Base-by-base conservation (phyloP, 2,113 vertebrate species). In the Epinephelus moara region DNA sequence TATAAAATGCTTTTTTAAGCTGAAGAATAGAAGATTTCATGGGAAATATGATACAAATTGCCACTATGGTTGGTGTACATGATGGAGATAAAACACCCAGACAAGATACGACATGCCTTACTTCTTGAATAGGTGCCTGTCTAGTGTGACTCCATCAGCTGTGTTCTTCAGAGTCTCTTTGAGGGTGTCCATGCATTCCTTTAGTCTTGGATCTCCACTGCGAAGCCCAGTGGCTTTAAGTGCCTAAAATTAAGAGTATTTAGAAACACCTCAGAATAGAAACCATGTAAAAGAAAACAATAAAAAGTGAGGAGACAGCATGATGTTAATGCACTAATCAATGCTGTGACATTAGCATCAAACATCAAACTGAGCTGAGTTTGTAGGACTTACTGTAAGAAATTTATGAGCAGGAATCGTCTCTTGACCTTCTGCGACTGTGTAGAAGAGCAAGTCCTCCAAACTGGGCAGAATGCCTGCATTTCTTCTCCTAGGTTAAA, bases 151-250 rank as follows among this genome's bases (percentile, higher is more conserved):
- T 45, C 98, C 98, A 90, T 99, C 98, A 70, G 97, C 91, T 21
- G 96, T 97, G 84, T 96, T 97, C 85, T 97, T 97, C 75, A 99
- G 95, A 76, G 97, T 97, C 89, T 97, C 95, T 91, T 97, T 97
- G 85, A 99, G 96, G 93, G 97, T 97, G 85, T 99, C 98, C 98
- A 99, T 99, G 88, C 97, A 99, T 93, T 99, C 98, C 90, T 98
- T 99, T 90, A 99, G 93, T 59, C 98, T 96, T 12, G 98, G 98
- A 89, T 99, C 98, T 93, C 97, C 96, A 0, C 97, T 97, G 80
- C 97, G 96, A 79, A 99, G 95, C 93, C 98, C 98, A 67, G 98
- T 99, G 87, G 96, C 96, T 94, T 99, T 99, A 85, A 99, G 96
- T 37, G 98, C 98, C 98, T 99, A 53, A 86, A 89, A 88, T 4